A percentile compares a stretch with the other conserved stretches of the same genome.
Evolutionary conservation across 2,888 invertebrate species (phyloP).

Genomic region (Meloe dianella): DNA sequence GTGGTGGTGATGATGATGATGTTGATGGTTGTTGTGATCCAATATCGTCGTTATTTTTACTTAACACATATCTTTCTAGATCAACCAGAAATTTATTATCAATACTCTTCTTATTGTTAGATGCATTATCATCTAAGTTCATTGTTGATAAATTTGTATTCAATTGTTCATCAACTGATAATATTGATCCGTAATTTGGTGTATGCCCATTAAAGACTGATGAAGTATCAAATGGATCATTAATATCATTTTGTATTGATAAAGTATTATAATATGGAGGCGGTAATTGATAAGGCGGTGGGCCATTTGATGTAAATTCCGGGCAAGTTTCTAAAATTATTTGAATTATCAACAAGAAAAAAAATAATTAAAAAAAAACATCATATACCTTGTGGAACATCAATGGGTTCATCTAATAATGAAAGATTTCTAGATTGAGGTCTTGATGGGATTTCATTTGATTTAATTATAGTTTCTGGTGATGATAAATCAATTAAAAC

Average conservation of each 20-base stretch:
- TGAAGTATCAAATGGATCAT: constrained; percentile 75
- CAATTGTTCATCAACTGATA: neutral
- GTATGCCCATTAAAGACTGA: constrained; percentile 34
- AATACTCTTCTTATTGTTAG: constrained; percentile 32
- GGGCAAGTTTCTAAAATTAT: constrained; percentile 29
- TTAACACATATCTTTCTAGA: constrained; percentile 66
- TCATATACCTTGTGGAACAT: constrained; percentile 66
- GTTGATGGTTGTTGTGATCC: constrained; percentile 58
- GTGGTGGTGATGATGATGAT: constrained; percentile 28
- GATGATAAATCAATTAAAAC: constrained; percentile 78
- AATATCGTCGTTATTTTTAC: constrained; percentile 48
- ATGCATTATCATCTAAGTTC: constrained; percentile 36
- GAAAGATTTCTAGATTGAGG: constrained; percentile 58
- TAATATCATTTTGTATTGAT: constrained; percentile 28
- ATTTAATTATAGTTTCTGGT: constrained; percentile 54
- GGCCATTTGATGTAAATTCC: constrained; percentile 41
- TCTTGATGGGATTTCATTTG: constrained; percentile 26
- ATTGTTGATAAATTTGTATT: constrained; percentile 33
- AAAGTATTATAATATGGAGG: constrained; percentile 64
- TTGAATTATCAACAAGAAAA: neutral
- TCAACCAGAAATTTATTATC: constrained; percentile 69
- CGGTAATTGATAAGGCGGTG: constrained; percentile 64
- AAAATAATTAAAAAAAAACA: neutral
- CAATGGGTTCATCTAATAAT: constrained; percentile 76
- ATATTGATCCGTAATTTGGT: neutral